These are phyloP conservation scores for Australoheros facetus DNA, from an alignment of 2,797 vertebrate genomes.

Conservation along the genomic window DNA sequence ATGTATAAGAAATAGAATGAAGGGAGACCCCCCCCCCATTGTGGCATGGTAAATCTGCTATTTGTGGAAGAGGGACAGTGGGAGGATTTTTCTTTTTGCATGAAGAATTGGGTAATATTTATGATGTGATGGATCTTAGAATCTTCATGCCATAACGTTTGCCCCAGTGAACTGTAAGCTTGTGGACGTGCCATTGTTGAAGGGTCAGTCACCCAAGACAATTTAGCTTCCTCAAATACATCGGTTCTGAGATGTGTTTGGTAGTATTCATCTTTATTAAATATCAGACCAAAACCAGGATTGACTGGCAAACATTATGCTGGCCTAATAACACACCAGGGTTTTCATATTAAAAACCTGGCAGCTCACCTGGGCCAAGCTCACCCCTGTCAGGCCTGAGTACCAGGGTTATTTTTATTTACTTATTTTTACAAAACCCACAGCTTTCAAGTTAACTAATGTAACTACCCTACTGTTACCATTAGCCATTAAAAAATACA, in stretches of 20 bases:
- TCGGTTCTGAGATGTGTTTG: too few species aligned
- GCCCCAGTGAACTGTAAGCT: conserved; percentile 1
- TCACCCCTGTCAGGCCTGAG: too few species aligned
- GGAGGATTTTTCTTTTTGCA: not conserved
- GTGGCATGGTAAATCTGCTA: conserved; percentile 39
- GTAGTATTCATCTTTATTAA: too few species aligned
- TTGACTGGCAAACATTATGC: too few species aligned
- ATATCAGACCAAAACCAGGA: too few species aligned
- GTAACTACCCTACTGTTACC: not conserved
- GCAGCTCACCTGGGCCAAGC: too few species aligned
- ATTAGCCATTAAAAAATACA: not conserved
- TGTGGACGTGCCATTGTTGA: conserved; percentile 23
- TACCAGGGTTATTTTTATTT: accelerated
- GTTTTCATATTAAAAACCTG: too few species aligned
- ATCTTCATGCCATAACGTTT: not conserved
- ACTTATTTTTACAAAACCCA: not conserved
- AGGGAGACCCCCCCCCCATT: not conserved
- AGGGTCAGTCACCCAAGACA: conserved; percentile 4
- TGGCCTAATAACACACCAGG: too few species aligned
- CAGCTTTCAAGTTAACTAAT: not conserved
- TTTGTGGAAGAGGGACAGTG: conserved; percentile 41
- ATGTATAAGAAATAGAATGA: conserved; percentile 27
- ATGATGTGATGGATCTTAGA: not conserved
- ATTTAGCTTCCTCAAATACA: too few species aligned
- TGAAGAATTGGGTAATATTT: not conserved